Base-by-base conservation (phyloP, 2,888 invertebrate species). In the Callosobruchus maculatus region DNA sequence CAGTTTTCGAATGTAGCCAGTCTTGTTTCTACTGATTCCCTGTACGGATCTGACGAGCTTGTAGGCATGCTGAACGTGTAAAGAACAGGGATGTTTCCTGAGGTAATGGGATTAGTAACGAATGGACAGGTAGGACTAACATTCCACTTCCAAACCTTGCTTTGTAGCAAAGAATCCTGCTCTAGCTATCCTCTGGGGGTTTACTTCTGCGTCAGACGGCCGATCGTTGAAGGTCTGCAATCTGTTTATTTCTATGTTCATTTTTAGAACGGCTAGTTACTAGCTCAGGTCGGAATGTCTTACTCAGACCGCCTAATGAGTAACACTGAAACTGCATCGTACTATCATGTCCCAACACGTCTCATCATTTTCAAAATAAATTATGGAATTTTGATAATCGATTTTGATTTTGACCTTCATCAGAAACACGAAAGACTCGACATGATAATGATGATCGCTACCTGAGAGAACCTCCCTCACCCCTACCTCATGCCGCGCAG, bases 151-250 rank as follows among this genome's bases (percentile, higher is more conserved):
- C 9, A 91, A 87, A 73, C 89, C 91, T 79, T 89, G 89, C 9
- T 93, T 93, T 2, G 92, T 93, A 76, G 92, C 93, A 84, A 90
- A 95, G 85, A 95, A 95, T 0, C 95, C 95, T 21, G 93, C 94
- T 85, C 91, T 92, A 0, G 95, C 94, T 80, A 95, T 89, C 78
- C 91, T 88, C 74, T 88, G 87, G 18, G 92, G 88, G 82, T 90
- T 90, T 21, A 94, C 91, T 66, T 90, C 90, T 22, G 92, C 92
- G 84, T 91, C 90, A n/a, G 88, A 84, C 70, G 95, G 94, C 95
- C 95, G 95, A 78, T 89, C 88, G 67, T 85, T 85, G 85, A 94
- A 95, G 30, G 94, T 94, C 81, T 89, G 88, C 73, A 95, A 88
- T 78, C 95, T 91, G 86, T 91, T 92, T 77, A 90, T 90, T 87